Evolutionary conservation across 2,888 invertebrate genomes (phyloP).

Genomic region (Ypsolopha sequella): DNA sequence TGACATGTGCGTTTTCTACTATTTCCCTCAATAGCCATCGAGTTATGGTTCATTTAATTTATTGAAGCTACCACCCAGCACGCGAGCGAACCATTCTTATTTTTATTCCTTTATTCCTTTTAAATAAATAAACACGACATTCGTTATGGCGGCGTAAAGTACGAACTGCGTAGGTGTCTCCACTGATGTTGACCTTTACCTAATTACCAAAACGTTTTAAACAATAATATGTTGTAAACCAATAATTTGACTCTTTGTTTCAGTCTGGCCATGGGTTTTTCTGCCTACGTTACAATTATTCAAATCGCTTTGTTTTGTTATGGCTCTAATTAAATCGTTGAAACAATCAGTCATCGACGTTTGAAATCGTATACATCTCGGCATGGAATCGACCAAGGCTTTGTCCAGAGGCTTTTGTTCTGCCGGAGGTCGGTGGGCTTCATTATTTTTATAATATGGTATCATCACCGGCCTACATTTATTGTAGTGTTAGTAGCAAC

Average conservation of each 20-base stretch:
- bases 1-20: slow-evolving; percentile 32
- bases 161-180: neutral
- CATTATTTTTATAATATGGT: neutral
- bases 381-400: neutral
- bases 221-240: neutral
- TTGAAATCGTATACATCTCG: neutral
- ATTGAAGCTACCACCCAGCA: slow-evolving; percentile 1
- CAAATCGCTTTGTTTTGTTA: neutral
- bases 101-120: no score
- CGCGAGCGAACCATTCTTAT: neutral
- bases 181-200: neutral
- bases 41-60: slow-evolving; percentile 2
- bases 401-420: neutral
- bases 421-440: neutral
- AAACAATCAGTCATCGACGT: neutral
- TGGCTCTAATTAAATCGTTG: neutral
- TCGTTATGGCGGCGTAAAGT: neutral
- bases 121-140: neutral
- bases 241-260: neutral
- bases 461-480: neutral
- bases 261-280: neutral
- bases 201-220: neutral
- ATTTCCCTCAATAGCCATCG: slow-evolving; percentile 18
- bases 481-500: neutral
- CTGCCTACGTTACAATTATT: neutral